A percentile compares a stretch with the other conserved stretches of the same genome.
phyloP scores from a whole-genome alignment of 2,888 invertebrate genomes.

The Zonitis immaculata region DNA sequence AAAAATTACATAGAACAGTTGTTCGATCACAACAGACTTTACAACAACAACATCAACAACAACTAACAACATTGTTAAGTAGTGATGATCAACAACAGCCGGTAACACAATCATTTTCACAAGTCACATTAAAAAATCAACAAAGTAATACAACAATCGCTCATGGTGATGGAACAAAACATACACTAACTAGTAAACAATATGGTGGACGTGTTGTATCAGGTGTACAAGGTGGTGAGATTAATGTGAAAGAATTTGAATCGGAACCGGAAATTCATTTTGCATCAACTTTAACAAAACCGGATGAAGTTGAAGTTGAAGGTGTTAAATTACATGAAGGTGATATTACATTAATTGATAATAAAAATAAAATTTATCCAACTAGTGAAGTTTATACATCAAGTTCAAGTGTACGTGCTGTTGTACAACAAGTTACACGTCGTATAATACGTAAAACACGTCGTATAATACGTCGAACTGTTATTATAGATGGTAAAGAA shows the following conservation, averaged over 20 bases:
- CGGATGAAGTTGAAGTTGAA: slow-evolving; percentile 43
- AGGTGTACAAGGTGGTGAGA: slow-evolving; percentile 59
- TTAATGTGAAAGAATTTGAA: slow-evolving; percentile 62
- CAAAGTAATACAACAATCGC: slow-evolving; percentile 57
- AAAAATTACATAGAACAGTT: slow-evolving; percentile 64
- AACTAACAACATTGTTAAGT: slow-evolving; percentile 54
- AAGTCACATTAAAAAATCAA: slow-evolving; percentile 62
- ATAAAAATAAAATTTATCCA: slow-evolving; percentile 38
- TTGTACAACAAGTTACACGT: slow-evolving; percentile 77
- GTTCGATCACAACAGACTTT: slow-evolving; percentile 63
- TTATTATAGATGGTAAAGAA: slow-evolving; percentile 79
- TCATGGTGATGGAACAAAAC: slow-evolving; percentile 58
- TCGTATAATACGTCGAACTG: slow-evolving; percentile 69
- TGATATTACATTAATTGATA: slow-evolving; percentile 45
- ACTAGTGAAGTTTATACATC: slow-evolving; percentile 53
- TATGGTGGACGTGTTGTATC: slow-evolving; percentile 62
- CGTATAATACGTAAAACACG: slow-evolving; percentile 70
- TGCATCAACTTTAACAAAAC: slow-evolving; percentile 54
- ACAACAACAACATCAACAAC: slow-evolving; percentile 61
- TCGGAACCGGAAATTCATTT: slow-evolving; percentile 59
- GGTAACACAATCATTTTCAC: slow-evolving; percentile 51
- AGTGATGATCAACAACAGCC: slow-evolving; percentile 51
- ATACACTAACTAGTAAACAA: slow-evolving; percentile 59
- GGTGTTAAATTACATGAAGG: slow-evolving; percentile 47
- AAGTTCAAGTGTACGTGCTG: slow-evolving; percentile 69